Percentiles rank a stretch among this genome's conserved stretches.
These are phyloP conservation scores for Drosophila ogumai DNA, from an alignment of 1,140 invertebrate species.

Conservation along the genomic window DNA sequence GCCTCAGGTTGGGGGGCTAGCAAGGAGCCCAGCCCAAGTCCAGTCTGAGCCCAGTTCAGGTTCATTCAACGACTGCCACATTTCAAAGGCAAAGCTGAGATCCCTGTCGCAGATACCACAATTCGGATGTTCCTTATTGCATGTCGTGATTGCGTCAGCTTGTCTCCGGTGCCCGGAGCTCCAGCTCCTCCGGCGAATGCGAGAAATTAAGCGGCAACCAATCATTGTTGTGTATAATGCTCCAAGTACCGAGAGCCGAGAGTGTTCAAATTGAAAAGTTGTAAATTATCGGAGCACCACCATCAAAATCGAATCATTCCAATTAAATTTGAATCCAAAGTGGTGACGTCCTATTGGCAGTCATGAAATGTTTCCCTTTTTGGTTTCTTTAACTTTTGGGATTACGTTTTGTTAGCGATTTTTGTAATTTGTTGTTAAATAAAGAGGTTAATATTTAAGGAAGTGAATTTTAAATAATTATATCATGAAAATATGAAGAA, in stretches of 20 bases:
- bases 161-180: slow-evolving; percentile 55
- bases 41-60: slow-evolving; percentile 14
- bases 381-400: slow-evolving; percentile 10
- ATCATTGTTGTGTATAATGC: slow-evolving; percentile 75
- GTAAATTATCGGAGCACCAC: slow-evolving; percentile 69
- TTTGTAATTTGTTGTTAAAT: background rate
- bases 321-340: slow-evolving; percentile 83
- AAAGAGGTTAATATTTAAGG: background rate
- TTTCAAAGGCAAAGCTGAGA: slow-evolving; percentile 58
- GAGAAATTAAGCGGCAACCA: slow-evolving; percentile 78
- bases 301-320: slow-evolving; percentile 81
- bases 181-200: slow-evolving; percentile 35
- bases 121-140: slow-evolving; percentile 79
- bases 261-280: slow-evolving; percentile 80
- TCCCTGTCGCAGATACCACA: slow-evolving; percentile 68
- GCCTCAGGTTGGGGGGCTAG: slow-evolving; percentile 23
- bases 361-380: background rate
- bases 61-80: slow-evolving; percentile 54
- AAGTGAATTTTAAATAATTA: background rate
- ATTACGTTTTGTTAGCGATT: background rate
- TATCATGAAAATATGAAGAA: background rate
- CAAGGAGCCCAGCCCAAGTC: background rate
- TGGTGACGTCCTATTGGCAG: slow-evolving; percentile 15
- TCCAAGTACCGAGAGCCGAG: slow-evolving; percentile 21
- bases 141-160: slow-evolving; percentile 81